phyloP scores from a whole-genome alignment of 2,888 invertebrate genomes.

The Apamea sordens region DNA sequence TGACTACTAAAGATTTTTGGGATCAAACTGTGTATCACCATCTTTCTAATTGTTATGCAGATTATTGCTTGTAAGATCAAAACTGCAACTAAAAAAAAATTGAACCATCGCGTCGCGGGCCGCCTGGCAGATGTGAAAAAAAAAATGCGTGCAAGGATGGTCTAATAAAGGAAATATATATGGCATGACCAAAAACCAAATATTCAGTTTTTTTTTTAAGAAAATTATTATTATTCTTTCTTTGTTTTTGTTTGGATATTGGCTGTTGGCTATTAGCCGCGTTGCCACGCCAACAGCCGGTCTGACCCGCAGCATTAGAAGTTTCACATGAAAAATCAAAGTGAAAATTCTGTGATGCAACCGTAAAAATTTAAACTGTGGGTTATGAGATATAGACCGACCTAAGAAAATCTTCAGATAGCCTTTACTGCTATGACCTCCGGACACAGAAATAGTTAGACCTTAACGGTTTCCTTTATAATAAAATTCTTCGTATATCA shows the following conservation, averaged over 20 bases:
- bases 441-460: neutral
- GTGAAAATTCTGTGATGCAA: too few species aligned
- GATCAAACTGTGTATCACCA: too few species aligned
- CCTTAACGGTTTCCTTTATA: slow-evolving; percentile 2
- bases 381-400: neutral
- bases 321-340: neutral
- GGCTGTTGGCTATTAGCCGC: too few species aligned
- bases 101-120: too few species aligned
- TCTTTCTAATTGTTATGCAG: neutral
- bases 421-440: neutral
- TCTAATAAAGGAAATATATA: neutral
- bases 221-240: too few species aligned
- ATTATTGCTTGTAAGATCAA: neutral
- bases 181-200: neutral
- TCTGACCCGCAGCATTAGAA: too few species aligned
- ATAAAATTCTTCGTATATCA: slow-evolving; percentile 31
- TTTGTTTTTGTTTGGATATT: too few species aligned
- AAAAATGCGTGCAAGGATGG: too few species aligned
- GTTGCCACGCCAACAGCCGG: too few species aligned
- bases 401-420: neutral
- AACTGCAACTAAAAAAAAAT: too few species aligned
- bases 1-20: neutral
- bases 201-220: too few species aligned
- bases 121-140: neutral
- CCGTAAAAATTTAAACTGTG: neutral